Conservation (phyloP, 2,797 vertebrate species). For the Rhabdomys pumilio region DNA sequence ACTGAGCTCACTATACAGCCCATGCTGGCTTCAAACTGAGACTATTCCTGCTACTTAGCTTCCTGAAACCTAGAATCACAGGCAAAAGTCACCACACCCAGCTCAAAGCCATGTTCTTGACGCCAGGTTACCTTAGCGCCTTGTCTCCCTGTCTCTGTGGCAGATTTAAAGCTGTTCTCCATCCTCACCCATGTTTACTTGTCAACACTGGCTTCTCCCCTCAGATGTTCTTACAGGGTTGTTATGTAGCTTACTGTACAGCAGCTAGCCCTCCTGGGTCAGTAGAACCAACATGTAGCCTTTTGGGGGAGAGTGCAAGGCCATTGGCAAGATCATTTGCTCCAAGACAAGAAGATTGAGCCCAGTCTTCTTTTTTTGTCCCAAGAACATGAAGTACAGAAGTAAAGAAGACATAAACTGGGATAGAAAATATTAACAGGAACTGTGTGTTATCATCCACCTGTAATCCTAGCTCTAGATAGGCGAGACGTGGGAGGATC, state of each 20-base stretch:
- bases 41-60: neutral
- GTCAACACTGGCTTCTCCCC: neutral
- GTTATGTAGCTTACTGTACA: neutral
- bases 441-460: neutral
- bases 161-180: neutral
- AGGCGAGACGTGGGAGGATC: neutral
- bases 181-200: neutral
- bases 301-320: neutral
- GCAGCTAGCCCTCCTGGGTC: neutral
- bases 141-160: neutral
- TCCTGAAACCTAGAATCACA: neutral
- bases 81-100: neutral
- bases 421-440: neutral
- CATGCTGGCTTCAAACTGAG: neutral
- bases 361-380: neutral
- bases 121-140: neutral
- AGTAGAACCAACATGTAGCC: neutral
- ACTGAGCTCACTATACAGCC: neutral
- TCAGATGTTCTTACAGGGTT: neutral
- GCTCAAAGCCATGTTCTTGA: neutral
- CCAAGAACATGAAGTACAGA: neutral
- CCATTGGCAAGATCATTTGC: neutral
- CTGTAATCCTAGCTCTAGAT: neutral
- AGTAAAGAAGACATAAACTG: accelerated
- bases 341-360: neutral